Base-by-base conservation (phyloP, 2,888 invertebrate species). In the Tortrix viridana region DNA sequence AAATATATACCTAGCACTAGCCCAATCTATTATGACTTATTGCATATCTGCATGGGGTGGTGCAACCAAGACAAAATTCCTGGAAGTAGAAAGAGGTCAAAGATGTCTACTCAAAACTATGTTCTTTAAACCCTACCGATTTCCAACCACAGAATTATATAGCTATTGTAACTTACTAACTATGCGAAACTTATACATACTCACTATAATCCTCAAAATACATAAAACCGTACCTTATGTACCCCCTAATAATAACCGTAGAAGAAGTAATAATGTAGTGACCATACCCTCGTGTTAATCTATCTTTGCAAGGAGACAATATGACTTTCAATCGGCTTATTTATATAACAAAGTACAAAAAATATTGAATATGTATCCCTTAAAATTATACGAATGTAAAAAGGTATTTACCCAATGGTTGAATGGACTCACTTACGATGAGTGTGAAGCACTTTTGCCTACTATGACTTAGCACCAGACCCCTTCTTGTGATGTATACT, bases 141-240 rank as follows among this genome's bases (percentile, higher is more conserved):
- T 20, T 14, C 47, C 47, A 7, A 50, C 50, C 7, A 41, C 14
- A 2, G 22, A 53, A 41, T 12, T 38, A n/a, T n/a, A n/a, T n/a
- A n/a, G n/a, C n/a, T n/a, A n/a, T n/a, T n/a, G n/a, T n/a, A n/a
- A n/a, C n/a, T 16, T 53, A 16, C 41, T 7, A 38, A 38, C n/a
- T 44, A 54, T 54, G 22, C 43, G 44, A 22, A 54, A 54, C 5
- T 26, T 54, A 18, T 54, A 54, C 26, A 37, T 54, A 14, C 22
- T 54, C 14, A n/a, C 5, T 7, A 41, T 41, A 20, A 43, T 38
- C 14, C 16, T 41, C 6, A 41, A 14, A 20, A 22, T 53, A 16
- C 53, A 54, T 9, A 44, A 54, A 26, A 18, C 44, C 7, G 0
- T 41, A n/a, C 2, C 14, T 22, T 53, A 18, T 37, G 1, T 19